These are phyloP conservation scores for Sebastes umbrosus DNA, from an alignment of 2,797 vertebrate species.

Conservation along the genomic window DNA sequence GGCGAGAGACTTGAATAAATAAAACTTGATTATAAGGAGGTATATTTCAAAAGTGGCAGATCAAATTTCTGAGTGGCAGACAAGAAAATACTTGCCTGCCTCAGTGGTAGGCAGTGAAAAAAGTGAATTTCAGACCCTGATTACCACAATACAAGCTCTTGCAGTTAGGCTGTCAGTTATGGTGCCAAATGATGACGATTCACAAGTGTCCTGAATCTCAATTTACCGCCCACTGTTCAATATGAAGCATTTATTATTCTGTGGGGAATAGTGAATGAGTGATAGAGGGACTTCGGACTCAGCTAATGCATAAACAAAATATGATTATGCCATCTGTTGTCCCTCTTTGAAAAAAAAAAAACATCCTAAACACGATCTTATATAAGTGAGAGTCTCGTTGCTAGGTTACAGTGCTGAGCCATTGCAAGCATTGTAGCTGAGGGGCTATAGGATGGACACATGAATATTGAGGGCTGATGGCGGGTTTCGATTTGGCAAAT, in stretches of 20 bases:
- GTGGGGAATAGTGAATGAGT: neutral
- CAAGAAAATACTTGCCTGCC: no score
- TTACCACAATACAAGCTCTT: neutral
- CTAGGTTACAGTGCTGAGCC: slow-evolving; percentile 38
- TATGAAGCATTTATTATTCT: neutral
- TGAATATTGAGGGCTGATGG: slow-evolving; percentile 6
- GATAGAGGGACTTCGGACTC: neutral
- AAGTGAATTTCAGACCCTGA: no score
- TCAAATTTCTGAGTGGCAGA: no score
- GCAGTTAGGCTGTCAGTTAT: neutral
- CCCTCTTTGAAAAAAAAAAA: slow-evolving; percentile 1
- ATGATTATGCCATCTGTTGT: slow-evolving; percentile 32
- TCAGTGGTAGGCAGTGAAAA: no score
- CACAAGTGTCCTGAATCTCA: neutral
- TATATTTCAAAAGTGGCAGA: no score
- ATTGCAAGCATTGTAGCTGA: slow-evolving; percentile 12
- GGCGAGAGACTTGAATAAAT: no score
- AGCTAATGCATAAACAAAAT: slow-evolving; percentile 12
- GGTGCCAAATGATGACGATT: neutral
- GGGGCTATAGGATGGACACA: slow-evolving; percentile 4
- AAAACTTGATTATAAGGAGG: no score
- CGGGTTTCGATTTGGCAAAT: slow-evolving; percentile 7
- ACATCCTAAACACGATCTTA: slow-evolving; percentile 12
- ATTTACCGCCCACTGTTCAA: neutral
- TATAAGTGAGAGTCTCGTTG: slow-evolving; percentile 35